Evolutionary conservation across 1,140 invertebrate species (phyloP), one percentile per base, ranked within the genome.

Genomic region (Ceratoteleas bidentatus): DNA sequence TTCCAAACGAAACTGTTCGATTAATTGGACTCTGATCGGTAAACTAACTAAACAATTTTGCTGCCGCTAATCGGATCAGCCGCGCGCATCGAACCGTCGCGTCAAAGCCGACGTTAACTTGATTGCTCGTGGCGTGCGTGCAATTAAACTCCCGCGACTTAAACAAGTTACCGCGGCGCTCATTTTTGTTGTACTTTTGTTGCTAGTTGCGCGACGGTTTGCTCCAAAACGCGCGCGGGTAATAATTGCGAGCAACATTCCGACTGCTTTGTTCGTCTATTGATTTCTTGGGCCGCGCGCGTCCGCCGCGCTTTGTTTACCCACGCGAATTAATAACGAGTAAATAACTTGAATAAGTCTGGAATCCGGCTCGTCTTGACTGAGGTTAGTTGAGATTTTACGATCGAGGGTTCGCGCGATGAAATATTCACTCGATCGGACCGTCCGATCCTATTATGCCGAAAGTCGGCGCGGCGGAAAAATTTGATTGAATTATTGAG

Each of bases 331-430:
- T 47, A 33, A n/a, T 47, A 3, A 5, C 6, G n/a, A 47, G 11
- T 38, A 36, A 64, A 64, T 54, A 56, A 36, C 16, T 6, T 64
- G 43, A 74, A 74, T 74, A 62, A 73, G n/a, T 64, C 38, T 56
- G 10, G 9, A 0, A 2, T 10, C 33, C 10, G 45, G 47, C 24
- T 54, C 52, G 54, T 56, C 40, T 65, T 65, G 34, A 64, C 53
- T 52, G 43, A 49, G 43, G 60, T 56, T 72, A 54, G 58, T 62
- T 9, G 70, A 74, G 70, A 74, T 74, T 74, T 65, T 49, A 64
- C 43, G 70, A 74, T 74, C 70, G 57, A 60, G 62, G 61, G 54
- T 66, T 75, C 65, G 45, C 9, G 14, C 10, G 24, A 50, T 75
- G 11, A 75, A 66, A 60, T 60, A 75, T 75, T 75, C 34, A 75